A percentile compares a stretch with the other conserved stretches of the same genome.
These are phyloP conservation scores for Astropecten irregularis DNA, from an alignment of 53 echinoderm and acorn worm genomes.

Conservation along the genomic window DNA sequence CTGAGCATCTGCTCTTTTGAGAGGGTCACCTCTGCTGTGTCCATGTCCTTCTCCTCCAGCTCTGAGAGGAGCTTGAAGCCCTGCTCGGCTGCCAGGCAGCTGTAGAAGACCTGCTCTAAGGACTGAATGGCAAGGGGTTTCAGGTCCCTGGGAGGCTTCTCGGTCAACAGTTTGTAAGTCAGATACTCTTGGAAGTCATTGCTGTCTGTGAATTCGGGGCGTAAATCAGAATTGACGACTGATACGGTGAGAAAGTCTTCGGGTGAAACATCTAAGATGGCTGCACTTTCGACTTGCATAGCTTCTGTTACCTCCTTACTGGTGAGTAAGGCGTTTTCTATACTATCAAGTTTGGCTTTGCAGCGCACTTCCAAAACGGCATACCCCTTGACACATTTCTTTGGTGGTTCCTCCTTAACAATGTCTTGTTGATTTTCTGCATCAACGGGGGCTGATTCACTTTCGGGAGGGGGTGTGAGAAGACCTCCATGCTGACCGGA, in stretches of 20 bases:
- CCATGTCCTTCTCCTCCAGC: slow-evolving; percentile 42
- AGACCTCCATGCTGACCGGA: slow-evolving; percentile 11
- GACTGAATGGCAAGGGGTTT: slow-evolving; percentile 42
- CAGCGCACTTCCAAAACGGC: slow-evolving; percentile 82
- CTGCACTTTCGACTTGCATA: slow-evolving; percentile 63
- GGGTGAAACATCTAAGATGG: slow-evolving; percentile 72
- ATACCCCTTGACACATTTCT: slow-evolving; percentile 71
- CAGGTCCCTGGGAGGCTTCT: slow-evolving; percentile 37
- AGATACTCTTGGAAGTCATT: slow-evolving; percentile 69
- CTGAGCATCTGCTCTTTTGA: slow-evolving; percentile 82
- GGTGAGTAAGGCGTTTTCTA: slow-evolving; percentile 74
- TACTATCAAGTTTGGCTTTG: slow-evolving; percentile 80
- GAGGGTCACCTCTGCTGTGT: slow-evolving; percentile 61
- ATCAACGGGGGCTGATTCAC: background rate
- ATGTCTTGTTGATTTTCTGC: background rate
- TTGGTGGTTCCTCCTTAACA: slow-evolving; percentile 16
- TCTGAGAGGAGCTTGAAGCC: slow-evolving; percentile 65
- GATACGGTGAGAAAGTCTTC: slow-evolving; percentile 80
- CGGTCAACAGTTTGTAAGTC: slow-evolving; percentile 64
- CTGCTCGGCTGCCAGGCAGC: slow-evolving; percentile 65
- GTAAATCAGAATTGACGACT: slow-evolving; percentile 63
- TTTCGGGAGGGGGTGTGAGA: slow-evolving; percentile 35
- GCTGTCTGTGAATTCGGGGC: slow-evolving; percentile 69
- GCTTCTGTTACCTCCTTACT: slow-evolving; percentile 69
- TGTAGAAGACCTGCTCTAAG: slow-evolving; percentile 77